Evolutionary conservation across 2,888 invertebrate species (phyloP).

Genomic region (Ischnus inquisitorius): DNA sequence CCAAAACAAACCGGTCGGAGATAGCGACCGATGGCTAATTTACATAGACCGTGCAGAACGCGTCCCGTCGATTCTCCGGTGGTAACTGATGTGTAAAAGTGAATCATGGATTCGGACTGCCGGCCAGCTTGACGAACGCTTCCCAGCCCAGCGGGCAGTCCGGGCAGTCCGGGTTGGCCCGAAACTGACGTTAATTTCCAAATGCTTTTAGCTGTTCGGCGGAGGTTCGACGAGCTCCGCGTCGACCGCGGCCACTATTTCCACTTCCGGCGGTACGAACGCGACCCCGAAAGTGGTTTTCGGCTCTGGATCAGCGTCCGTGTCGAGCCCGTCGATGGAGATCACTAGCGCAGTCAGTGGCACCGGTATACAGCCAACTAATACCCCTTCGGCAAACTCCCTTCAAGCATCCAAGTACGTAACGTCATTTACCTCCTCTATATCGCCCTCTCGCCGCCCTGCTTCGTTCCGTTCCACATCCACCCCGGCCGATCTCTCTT

Average conservation of each 20-base stretch:
- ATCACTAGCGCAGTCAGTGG: conserved; percentile 42
- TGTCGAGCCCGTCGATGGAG: conserved; percentile 45
- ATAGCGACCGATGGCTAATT: conserved; percentile 6
- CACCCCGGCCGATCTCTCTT: neutral
- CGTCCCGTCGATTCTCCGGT: neutral
- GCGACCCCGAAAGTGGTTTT: conserved; percentile 64
- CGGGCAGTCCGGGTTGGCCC: neutral
- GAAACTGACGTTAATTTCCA: conserved; percentile 52
- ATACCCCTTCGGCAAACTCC: conserved; percentile 38
- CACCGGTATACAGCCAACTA: conserved; percentile 31
- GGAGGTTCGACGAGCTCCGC: conserved; percentile 54
- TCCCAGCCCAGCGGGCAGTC: neutral
- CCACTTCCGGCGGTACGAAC: conserved; percentile 57
- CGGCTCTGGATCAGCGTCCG: conserved; percentile 49
- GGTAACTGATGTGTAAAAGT: conserved; percentile 11
- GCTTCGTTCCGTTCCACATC: conserved; percentile 47
- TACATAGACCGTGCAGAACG: conserved; percentile 1
- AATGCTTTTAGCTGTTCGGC: conserved; percentile 64
- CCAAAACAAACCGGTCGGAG: neutral
- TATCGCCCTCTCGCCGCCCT: conserved; percentile 35
- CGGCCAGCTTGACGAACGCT: conserved; percentile 24
- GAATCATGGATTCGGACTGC: conserved; percentile 29
- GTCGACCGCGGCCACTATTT: conserved; percentile 55
- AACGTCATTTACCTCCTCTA: conserved; percentile 63
- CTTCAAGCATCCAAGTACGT: conserved; percentile 73